Percentiles rank a stretch among this genome's conserved stretches.
phyloP scores from a whole-genome alignment of 2,797 vertebrate species.

The Vipera ursinii region DNA sequence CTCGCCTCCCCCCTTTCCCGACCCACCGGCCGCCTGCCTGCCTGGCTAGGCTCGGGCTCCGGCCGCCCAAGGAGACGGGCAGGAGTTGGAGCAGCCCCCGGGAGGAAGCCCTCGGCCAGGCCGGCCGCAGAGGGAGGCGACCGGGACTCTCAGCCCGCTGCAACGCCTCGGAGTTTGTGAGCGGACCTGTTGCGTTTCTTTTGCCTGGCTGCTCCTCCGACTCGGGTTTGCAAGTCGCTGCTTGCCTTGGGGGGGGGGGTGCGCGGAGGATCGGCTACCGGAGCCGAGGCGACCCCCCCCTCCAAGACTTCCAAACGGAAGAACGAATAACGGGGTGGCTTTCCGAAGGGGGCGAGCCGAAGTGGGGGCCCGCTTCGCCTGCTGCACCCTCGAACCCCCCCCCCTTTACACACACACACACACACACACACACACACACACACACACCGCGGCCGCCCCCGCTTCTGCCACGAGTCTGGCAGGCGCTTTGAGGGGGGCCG shows the following conservation, averaged over 20 bases:
- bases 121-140: background rate
- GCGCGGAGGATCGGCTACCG: background rate
- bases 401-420: no score
- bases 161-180: background rate
- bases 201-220: background rate
- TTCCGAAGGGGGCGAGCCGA: background rate
- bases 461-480: background rate
- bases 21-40: background rate
- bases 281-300: background rate
- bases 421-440: no score
- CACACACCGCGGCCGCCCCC: background rate
- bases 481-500: background rate
- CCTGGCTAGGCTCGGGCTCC: background rate
- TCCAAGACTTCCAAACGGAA: background rate
- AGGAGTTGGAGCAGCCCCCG: background rate
- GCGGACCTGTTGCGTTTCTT: constrained; percentile 15
- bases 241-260: background rate
- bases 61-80: background rate
- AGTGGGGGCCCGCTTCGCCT: background rate
- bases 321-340: background rate
- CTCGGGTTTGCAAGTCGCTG: background rate
- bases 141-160: background rate
- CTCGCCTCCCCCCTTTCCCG: no score
- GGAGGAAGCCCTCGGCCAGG: background rate
- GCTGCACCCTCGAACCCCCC: background rate